These are phyloP conservation scores for Protobothrops mucrosquamatus DNA, from an alignment of 2,113 vertebrate species.

Conservation along the genomic window DNA sequence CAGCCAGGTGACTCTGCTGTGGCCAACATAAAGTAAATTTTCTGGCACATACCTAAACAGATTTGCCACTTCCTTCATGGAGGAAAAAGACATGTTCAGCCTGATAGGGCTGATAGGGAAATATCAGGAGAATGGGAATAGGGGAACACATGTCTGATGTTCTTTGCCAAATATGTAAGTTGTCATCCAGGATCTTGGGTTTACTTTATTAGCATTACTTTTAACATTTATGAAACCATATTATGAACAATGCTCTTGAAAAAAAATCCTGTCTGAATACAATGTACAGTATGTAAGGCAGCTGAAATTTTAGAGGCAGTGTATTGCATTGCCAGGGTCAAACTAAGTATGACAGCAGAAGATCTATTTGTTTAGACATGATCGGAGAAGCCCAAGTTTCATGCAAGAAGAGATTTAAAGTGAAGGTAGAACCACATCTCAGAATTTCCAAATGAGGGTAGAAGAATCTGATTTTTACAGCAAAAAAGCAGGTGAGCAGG, in stretches of 20 bases:
- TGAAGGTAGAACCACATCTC: not conserved
- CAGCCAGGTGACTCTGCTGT: not conserved
- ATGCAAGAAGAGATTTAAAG: not conserved
- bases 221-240: not conserved
- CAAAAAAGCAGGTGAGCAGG: not conserved
- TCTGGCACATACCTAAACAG: not conserved
- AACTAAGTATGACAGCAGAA: not conserved
- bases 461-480: not conserved
- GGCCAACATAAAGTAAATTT: not conserved
- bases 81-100: not conserved
- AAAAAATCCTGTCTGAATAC: not conserved
- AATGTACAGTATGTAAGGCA: not conserved
- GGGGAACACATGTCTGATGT: not conserved
- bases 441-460: not conserved
- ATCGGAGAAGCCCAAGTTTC: not conserved
- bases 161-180: not conserved
- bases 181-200: not conserved
- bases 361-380: not conserved
- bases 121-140: not conserved
- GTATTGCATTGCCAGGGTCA: not conserved
- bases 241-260: not conserved
- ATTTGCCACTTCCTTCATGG: not conserved
- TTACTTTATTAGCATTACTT: not conserved
- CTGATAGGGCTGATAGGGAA: not conserved
- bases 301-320: not conserved